Percentiles rank a stretch among this genome's conserved stretches.
Conservation (phyloP, 2,113 vertebrate species). For the Odobenus rosmarus region DNA sequence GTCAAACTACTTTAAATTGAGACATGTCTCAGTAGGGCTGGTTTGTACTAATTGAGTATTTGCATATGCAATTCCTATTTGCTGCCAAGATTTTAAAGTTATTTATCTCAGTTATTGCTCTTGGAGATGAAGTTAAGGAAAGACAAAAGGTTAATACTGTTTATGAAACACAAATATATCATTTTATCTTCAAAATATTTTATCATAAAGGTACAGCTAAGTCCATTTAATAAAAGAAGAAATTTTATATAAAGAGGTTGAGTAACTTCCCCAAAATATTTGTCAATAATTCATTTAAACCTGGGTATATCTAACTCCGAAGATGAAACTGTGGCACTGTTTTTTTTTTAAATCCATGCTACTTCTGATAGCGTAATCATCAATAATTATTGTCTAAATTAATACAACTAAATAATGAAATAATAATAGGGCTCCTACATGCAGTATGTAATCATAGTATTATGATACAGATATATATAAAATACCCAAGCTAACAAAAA, state of each 20-base stretch:
- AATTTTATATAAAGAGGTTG: not conserved
- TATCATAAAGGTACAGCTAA: not conserved
- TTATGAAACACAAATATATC: not conserved
- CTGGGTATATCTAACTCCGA: not conserved
- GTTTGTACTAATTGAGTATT: conserved; percentile 62
- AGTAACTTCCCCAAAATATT: not conserved
- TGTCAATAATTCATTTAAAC: not conserved
- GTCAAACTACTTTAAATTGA: conserved; percentile 70
- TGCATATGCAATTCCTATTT: conserved; percentile 46
- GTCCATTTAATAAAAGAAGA: not conserved
- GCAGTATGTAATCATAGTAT: not conserved
- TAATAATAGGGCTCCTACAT: not conserved
- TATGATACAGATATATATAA: not conserved
- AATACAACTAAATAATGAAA: not conserved
- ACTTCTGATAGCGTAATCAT: not conserved
- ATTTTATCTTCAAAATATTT: not conserved
- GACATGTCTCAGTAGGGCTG: conserved; percentile 55
- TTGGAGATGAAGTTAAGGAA: not conserved
- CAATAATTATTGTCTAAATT: not conserved
- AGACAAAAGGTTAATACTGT: not conserved
- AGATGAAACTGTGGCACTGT: not conserved
- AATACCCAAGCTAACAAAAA: not conserved
- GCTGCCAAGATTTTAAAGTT: conserved; percentile 64
- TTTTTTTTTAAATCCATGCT: not conserved
- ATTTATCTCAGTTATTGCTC: conserved; percentile 21